These are phyloP conservation scores for Miopithecus talapoin DNA, from an alignment of 2,797 vertebrate genomes.

Conservation along the genomic window DNA sequence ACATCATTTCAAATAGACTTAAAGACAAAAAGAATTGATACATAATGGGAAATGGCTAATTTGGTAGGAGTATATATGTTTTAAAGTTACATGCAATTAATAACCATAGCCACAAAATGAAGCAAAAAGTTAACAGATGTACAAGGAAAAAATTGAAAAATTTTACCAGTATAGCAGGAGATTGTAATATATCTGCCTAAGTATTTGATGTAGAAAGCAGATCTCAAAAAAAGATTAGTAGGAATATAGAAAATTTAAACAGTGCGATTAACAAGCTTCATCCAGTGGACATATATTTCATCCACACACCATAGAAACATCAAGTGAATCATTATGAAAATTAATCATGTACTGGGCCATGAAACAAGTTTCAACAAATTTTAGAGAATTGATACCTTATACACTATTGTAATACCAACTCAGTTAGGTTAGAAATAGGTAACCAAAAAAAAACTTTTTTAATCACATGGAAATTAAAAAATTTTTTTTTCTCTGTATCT, in stretches of 20 bases:
- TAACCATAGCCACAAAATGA: background rate
- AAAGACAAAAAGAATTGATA: constrained; percentile 10
- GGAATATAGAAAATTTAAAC: background rate
- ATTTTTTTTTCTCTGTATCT: background rate
- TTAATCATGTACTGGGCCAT: background rate
- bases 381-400: background rate
- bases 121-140: background rate
- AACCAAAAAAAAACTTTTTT: background rate
- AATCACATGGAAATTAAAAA: background rate
- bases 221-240: background rate
- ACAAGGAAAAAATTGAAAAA: background rate
- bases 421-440: background rate
- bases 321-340: background rate
- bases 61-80: background rate
- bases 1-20: constrained; percentile 11
- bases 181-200: background rate
- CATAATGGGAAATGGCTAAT: background rate
- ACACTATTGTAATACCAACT: background rate
- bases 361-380: background rate
- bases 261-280: background rate
- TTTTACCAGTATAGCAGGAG: background rate
- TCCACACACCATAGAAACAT: background rate
- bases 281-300: background rate
- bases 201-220: background rate
- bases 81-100: background rate